Evolutionary conservation across 1,140 invertebrate species (phyloP).

Genomic region (Gerris buenoi): DNA sequence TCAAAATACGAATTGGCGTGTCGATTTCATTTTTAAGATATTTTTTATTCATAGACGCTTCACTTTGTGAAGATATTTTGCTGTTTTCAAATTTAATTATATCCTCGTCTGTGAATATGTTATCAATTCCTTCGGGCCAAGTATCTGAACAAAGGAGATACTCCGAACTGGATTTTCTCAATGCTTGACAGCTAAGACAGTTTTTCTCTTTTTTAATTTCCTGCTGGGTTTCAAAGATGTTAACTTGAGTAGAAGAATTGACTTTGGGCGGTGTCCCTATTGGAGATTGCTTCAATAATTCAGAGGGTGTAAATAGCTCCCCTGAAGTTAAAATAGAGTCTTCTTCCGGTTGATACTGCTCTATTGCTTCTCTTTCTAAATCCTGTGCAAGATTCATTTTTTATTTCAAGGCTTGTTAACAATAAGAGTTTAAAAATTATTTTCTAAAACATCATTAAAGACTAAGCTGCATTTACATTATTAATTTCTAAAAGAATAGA

Average conservation of each 20-base stretch:
- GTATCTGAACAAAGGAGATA: neutral
- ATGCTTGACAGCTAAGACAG: neutral
- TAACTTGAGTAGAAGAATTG: neutral
- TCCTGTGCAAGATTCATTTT: no score
- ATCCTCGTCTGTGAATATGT: no score
- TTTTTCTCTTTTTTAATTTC: neutral
- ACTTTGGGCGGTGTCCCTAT: neutral
- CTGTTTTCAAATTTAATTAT: no score
- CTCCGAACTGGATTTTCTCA: neutral
- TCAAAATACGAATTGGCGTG: neutral
- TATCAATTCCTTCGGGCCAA: no score
- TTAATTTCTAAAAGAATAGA: no score
- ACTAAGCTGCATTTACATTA: no score
- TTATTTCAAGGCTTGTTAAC: no score
- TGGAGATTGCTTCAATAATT: neutral
- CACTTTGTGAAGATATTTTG: no score
- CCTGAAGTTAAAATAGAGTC: neutral
- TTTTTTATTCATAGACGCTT: no score
- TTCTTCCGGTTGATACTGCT: neutral
- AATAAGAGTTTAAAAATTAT: no score
- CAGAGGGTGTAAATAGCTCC: neutral
- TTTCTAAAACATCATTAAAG: no score
- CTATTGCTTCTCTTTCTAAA: neutral
- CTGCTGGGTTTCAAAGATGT: neutral
- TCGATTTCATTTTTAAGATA: neutral